Evolutionary conservation across 2,797 vertebrate species (phyloP).

Genomic region (Acridotheres tristis): DNA sequence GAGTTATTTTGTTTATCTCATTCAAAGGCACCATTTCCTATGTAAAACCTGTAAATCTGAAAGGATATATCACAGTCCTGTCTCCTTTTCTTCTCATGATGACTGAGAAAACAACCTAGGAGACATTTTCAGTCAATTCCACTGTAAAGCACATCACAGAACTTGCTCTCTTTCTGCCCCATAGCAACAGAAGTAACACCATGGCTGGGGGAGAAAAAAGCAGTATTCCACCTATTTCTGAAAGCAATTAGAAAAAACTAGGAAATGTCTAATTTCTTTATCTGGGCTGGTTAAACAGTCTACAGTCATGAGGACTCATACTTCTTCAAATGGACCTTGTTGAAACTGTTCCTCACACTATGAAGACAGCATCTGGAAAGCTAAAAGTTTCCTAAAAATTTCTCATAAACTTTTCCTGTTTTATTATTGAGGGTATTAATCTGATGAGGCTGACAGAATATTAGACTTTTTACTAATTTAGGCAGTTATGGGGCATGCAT

Average conservation of each 20-base stretch:
- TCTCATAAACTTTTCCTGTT: not conserved
- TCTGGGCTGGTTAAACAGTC: not conserved
- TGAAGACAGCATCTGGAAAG: not conserved
- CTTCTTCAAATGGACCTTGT: not conserved
- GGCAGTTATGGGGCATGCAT: not conserved
- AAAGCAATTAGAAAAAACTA: not conserved
- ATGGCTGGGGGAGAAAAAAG: not conserved
- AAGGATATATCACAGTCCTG: not conserved
- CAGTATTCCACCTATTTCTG: not conserved
- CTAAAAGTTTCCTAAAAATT: not conserved
- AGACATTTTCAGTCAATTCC: not conserved
- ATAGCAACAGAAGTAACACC: not conserved
- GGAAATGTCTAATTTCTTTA: not conserved
- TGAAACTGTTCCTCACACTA: not conserved
- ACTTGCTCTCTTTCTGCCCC: not conserved
- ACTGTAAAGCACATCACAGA: not conserved
- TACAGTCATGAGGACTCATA: accelerated
- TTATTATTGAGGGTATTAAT: not conserved
- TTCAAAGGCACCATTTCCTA: not conserved
- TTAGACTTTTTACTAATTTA: not conserved
- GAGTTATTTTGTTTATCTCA: not conserved
- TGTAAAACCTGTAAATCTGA: not conserved
- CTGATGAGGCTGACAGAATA: not conserved
- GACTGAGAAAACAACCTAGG: not conserved
- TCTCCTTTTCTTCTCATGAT: not conserved